Evolutionary conservation across 23 tunicate genomes (phyloP).

Genomic region (Phallusia fumigata): DNA sequence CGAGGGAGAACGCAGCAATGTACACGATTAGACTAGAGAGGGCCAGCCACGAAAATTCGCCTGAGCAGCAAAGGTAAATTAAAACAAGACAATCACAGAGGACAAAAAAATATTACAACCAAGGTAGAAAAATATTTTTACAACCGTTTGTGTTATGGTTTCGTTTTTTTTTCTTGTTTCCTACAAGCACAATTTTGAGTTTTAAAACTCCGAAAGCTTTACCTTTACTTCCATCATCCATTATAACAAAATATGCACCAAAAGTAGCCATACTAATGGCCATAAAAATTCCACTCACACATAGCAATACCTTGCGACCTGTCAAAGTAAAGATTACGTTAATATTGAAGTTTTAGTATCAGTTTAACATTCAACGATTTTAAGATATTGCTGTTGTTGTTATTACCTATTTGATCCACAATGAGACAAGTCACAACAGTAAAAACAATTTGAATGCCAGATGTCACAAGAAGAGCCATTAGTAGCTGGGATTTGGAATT

Average conservation of each 20-base stretch:
- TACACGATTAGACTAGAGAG: constrained; percentile 61
- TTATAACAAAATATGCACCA: constrained; percentile 55
- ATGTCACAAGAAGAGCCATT: constrained; percentile 31
- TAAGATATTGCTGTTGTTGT: no score
- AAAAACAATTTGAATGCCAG: constrained; percentile 52
- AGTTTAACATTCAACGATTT: no score
- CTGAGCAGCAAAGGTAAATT: no score
- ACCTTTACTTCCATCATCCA: background rate
- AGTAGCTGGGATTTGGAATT: constrained; percentile 28
- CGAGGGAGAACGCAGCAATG: constrained; percentile 78
- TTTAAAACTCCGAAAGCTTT: no score
- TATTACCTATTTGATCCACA: constrained; percentile 63
- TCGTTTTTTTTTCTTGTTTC: no score
- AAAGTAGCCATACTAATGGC: constrained; percentile 55
- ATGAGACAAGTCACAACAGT: constrained; percentile 51
- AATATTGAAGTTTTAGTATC: no score
- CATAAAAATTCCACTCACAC: constrained; percentile 46
- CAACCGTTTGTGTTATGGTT: no score
- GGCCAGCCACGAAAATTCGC: constrained; percentile 60
- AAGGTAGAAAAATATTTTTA: no score
- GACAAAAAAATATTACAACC: no score
- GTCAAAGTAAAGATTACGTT: no score
- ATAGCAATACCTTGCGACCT: constrained; percentile 62
- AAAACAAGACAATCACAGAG: no score
- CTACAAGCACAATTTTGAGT: no score